Evolutionary conservation across 2,888 invertebrate genomes (phyloP).

Genomic region (Aphidius colemani): DNA sequence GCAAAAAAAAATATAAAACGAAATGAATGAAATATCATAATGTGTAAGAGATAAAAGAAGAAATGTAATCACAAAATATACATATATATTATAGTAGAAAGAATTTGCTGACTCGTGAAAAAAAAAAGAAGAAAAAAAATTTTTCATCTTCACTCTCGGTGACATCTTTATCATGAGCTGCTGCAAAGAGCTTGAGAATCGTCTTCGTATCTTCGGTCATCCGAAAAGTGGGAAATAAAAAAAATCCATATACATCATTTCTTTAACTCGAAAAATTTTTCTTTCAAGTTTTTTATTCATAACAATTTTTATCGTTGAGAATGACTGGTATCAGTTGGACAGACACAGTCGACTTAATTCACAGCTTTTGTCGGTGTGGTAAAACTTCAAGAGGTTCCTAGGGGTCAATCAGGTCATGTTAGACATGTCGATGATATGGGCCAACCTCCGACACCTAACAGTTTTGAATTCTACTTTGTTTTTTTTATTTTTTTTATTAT

Average conservation of each 20-base stretch:
- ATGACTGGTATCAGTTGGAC: conserved; percentile 14
- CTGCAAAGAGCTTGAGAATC: conserved; percentile 21
- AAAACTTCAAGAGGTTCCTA: not conserved
- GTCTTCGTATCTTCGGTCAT: conserved; percentile 29
- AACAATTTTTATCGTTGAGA: conserved; percentile 1
- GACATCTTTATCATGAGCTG: conserved; percentile 46
- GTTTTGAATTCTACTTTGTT: not conserved
- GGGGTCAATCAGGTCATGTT: conserved; percentile 15
- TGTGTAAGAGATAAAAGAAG: conserved; percentile 21
- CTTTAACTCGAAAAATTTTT: conserved; percentile 6
- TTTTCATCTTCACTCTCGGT: conserved; percentile 32
- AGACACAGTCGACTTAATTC: conserved; percentile 8
- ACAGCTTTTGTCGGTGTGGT: conserved; percentile 16
- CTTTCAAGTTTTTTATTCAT: not conserved
- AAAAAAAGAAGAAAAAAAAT: conserved; percentile 11
- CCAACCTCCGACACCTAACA: no score
- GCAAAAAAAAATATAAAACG: conserved; percentile 12
- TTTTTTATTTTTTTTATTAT: not conserved
- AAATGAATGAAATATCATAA: conserved; percentile 19
- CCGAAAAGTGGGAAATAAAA: conserved; percentile 9
- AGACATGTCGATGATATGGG: no score
- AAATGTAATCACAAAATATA: conserved; percentile 18
- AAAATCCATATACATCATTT: conserved; percentile 27
- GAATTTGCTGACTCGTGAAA: conserved; percentile 50
- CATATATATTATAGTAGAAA: conserved; percentile 27